phyloP scores from a whole-genome alignment of 2,797 vertebrate species.

The Hydrolagus colliei region DNA sequence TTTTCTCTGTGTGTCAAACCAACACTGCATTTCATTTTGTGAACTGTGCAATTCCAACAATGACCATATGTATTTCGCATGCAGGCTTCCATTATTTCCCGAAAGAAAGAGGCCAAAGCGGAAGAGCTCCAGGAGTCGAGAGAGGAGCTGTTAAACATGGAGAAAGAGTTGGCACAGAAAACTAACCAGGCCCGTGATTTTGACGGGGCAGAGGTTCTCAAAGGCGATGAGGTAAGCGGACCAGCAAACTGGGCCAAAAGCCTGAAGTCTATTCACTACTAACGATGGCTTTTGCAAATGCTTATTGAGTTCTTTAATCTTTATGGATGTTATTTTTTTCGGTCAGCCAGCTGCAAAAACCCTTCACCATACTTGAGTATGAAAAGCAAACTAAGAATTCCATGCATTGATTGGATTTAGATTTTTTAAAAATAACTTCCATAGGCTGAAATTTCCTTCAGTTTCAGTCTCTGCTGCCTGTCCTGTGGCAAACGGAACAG shows the following conservation, averaged over 20 bases:
- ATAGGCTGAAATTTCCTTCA: too few relatives aligned
- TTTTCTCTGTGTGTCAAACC: too few relatives aligned
- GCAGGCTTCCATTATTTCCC: conserved; percentile 84
- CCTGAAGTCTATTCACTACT: background rate
- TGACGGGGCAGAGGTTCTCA: conserved; percentile 68
- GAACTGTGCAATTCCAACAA: too few relatives aligned
- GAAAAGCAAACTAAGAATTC: too few relatives aligned
- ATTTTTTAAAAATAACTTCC: too few relatives aligned
- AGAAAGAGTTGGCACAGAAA: conserved; percentile 73
- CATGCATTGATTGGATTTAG: too few relatives aligned
- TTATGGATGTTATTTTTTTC: too few relatives aligned
- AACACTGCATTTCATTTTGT: too few relatives aligned
- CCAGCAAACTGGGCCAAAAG: background rate
- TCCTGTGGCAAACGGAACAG: too few relatives aligned
- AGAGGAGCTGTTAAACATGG: conserved; percentile 70
- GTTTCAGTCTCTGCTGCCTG: too few relatives aligned
- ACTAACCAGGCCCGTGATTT: conserved; percentile 59
- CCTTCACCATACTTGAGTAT: too few relatives aligned
- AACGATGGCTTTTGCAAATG: background rate
- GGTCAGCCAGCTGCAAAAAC: too few relatives aligned
- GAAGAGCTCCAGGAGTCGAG: conserved; percentile 86
- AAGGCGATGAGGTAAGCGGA: conserved; percentile 75
- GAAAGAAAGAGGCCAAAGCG: conserved; percentile 85
- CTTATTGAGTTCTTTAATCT: background rate
- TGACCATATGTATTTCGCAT: conserved; percentile 21